phyloP scores from a whole-genome alignment of 2,888 invertebrate genomes.

The Agrochola lota region DNA sequence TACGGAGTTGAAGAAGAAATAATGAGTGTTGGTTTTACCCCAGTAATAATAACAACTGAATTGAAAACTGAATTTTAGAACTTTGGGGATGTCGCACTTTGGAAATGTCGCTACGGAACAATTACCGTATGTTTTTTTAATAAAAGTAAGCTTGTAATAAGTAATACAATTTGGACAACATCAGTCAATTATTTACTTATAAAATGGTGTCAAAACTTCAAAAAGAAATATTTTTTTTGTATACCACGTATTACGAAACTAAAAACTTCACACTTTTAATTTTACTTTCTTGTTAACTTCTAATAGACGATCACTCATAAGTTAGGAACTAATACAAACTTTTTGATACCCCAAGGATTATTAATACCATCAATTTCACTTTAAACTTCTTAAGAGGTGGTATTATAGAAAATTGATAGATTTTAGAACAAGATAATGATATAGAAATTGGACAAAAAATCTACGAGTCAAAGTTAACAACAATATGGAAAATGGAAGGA shows the following conservation, averaged over 20 bases:
- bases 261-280: constrained; percentile 47
- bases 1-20: neutral
- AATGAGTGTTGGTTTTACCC: neutral
- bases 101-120: neutral
- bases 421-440: neutral
- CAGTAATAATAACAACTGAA: neutral
- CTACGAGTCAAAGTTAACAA: no score
- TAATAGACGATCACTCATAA: constrained; percentile 74
- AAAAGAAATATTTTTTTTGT: neutral
- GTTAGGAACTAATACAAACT: constrained; percentile 62
- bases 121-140: neutral
- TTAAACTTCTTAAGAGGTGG: constrained; percentile 67
- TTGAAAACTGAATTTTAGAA: neutral
- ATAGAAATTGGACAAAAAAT: neutral
- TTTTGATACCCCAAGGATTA: constrained; percentile 69
- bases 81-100: no score
- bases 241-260: constrained; percentile 5
- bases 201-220: constrained; percentile 46
- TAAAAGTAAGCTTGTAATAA: neutral
- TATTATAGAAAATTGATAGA: constrained; percentile 42
- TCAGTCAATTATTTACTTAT: neutral
- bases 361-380: constrained; percentile 76
- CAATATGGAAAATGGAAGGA: no score
- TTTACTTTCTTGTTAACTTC: constrained; percentile 29
- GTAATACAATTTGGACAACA: neutral